A percentile compares a stretch with the other conserved stretches of the same genome.
phyloP scores from a whole-genome alignment of 2,113 vertebrate genomes.

The Cheilinus undulatus region DNA sequence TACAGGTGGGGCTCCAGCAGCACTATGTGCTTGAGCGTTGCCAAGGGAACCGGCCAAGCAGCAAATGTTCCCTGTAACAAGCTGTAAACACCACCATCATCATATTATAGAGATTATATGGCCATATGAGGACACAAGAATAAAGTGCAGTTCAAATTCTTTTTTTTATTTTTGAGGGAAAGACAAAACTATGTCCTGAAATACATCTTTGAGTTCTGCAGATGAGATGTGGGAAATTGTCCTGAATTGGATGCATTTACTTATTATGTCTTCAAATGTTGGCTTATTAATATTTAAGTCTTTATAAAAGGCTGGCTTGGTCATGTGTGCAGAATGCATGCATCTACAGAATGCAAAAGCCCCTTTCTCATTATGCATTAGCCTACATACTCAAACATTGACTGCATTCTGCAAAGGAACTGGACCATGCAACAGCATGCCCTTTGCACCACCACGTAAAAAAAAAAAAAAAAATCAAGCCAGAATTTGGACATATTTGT shows the following conservation, averaged over 20 bases:
- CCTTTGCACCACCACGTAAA: too few relatives aligned
- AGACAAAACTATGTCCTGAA: not conserved
- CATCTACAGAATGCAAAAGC: constrained; percentile 14
- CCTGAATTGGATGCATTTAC: constrained; percentile 2
- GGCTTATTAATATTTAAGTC: not conserved
- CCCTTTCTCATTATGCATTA: not conserved
- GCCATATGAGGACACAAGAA: constrained; percentile 29
- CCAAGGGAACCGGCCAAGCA: constrained; percentile 81
- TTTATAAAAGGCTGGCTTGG: not conserved
- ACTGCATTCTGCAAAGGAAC: too few relatives aligned
- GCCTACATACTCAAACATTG: too few relatives aligned
- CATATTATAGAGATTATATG: constrained; percentile 47
- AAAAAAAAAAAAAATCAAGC: too few relatives aligned
- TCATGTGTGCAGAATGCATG: not conserved
- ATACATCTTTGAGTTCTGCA: not conserved
- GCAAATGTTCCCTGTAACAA: constrained; percentile 68
- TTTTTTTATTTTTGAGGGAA: not conserved
- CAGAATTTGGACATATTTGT: too few relatives aligned
- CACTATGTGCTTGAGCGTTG: constrained; percentile 72
- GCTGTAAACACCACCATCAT: constrained; percentile 70
- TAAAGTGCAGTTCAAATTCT: not conserved
- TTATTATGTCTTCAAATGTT: constrained; percentile 21
- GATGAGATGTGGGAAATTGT: not conserved
- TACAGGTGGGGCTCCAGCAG: constrained; percentile 62
- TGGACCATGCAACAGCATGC: too few relatives aligned